phyloP scores from a whole-genome alignment of 2,797 vertebrate genomes.

The Lacerta bilineata region DNA sequence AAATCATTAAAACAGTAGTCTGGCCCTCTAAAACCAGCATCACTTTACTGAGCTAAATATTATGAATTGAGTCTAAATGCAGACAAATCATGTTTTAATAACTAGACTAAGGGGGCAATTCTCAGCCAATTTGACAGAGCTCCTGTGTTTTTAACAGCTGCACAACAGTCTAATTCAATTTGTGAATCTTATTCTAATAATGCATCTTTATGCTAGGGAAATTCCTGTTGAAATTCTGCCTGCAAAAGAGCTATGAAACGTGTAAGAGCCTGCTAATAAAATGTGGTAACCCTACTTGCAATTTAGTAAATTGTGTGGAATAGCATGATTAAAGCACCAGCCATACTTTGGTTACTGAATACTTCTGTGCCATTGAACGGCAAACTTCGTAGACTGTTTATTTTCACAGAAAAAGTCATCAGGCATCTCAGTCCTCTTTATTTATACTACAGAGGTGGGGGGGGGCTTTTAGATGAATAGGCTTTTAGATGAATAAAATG shows the following conservation, averaged over 20 bases:
- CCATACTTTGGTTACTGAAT: no score
- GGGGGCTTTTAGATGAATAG: not conserved
- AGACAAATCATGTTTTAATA: conserved; percentile 30
- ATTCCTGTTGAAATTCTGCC: no score
- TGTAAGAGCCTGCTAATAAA: no score
- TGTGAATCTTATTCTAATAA: no score
- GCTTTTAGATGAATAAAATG: not conserved
- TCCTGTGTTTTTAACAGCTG: not conserved
- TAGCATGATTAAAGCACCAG: no score
- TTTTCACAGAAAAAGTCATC: not conserved
- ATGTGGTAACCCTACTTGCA: no score
- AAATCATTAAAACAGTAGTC: not conserved
- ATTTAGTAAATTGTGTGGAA: no score
- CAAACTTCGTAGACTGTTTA: not conserved
- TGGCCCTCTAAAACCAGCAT: not conserved
- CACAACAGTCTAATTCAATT: not conserved
- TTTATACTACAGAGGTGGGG: not conserved
- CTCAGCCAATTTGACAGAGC: not conserved
- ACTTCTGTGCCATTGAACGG: no score
- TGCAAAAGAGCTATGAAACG: no score
- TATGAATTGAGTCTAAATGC: not conserved
- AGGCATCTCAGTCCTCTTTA: not conserved
- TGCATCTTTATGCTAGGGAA: no score
- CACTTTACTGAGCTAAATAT: conserved; percentile 24
- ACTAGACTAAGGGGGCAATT: not conserved